These are phyloP conservation scores for Clarias gariepinus DNA, from an alignment of 2,113 vertebrate species.

Conservation along the genomic window DNA sequence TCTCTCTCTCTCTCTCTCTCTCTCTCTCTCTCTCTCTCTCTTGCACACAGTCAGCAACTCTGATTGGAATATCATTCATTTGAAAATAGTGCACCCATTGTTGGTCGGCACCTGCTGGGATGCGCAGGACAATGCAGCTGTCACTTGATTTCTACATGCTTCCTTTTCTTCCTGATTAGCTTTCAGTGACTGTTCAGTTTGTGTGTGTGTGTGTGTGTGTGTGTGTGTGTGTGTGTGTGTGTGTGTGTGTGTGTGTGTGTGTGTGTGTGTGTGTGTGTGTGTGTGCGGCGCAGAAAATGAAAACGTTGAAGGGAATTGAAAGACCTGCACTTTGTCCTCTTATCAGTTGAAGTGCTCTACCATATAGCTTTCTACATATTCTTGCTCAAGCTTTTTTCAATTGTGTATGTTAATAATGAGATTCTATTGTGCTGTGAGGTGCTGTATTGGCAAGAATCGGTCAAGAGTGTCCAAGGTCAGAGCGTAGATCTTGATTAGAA, in stretches of 20 bases:
- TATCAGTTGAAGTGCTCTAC: conserved; percentile 41
- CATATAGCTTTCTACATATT: conserved; percentile 37
- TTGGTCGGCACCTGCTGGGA: conserved; percentile 52
- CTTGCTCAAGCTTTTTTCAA: conserved; percentile 25
- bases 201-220: conserved; percentile 32
- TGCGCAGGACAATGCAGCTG: conserved; percentile 58
- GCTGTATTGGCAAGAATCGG: not conserved
- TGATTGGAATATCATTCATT: conserved; percentile 66
- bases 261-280: conserved; percentile 35
- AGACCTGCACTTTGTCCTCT: conserved; percentile 59
- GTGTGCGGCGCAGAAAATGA: conserved; percentile 56
- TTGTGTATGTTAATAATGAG: conserved; percentile 23
- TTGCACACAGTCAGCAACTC: conserved; percentile 59
- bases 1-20: conserved; percentile 48
- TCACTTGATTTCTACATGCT: conserved; percentile 40
- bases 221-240: not conserved
- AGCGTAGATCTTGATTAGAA: not conserved
- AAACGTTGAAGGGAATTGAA: conserved; percentile 50
- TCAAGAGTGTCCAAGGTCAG: conserved; percentile 4
- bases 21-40: conserved; percentile 49
- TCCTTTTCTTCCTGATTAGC: conserved; percentile 37
- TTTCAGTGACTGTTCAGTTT: conserved; percentile 60
- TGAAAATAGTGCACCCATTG: conserved; percentile 61
- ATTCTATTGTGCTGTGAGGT: not conserved
- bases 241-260: conserved; percentile 9